Conservation (phyloP, 2,888 invertebrate species). For the Drosophila infuscata region DNA sequence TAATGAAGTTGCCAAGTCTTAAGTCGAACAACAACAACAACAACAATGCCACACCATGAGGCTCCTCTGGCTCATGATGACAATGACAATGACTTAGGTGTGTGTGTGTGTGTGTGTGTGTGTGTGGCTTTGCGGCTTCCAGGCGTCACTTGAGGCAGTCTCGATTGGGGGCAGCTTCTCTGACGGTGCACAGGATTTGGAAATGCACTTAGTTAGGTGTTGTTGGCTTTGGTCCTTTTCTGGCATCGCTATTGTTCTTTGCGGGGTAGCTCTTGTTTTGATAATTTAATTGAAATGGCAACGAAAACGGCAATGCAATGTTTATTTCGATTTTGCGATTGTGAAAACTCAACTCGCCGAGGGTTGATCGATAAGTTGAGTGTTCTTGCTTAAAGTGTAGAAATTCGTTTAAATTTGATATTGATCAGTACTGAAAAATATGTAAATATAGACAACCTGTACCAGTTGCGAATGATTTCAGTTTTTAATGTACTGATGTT, state of each 20-base stretch:
- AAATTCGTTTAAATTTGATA: neutral
- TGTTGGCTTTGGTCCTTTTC: constrained; percentile 41
- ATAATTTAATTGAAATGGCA: constrained; percentile 79
- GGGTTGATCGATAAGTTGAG: constrained; percentile 14
- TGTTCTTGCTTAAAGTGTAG: neutral
- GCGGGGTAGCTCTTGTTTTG: constrained; percentile 60
- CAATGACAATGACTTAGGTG: constrained; percentile 62
- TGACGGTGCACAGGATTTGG: constrained; percentile 34
- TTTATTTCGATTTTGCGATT: constrained; percentile 52
- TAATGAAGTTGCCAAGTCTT: constrained; percentile 79
- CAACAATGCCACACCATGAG: constrained; percentile 52
- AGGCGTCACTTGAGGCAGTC: constrained; percentile 28
- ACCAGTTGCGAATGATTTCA: neutral
- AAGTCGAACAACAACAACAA: constrained; percentile 51
- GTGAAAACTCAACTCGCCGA: constrained; percentile 9
- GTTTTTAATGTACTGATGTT: neutral
- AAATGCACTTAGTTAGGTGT: constrained; percentile 72
- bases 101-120: constrained; percentile 49
- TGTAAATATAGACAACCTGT: neutral
- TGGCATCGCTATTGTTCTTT: constrained; percentile 65
- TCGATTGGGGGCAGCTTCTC: neutral
- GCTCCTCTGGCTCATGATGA: constrained; percentile 6
- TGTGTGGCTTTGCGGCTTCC: constrained; percentile 45
- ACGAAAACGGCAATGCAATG: constrained; percentile 65
- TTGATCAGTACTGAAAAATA: neutral